Base-by-base conservation (phyloP, 2,888 invertebrate species). In the Synergus umbraculus region DNA sequence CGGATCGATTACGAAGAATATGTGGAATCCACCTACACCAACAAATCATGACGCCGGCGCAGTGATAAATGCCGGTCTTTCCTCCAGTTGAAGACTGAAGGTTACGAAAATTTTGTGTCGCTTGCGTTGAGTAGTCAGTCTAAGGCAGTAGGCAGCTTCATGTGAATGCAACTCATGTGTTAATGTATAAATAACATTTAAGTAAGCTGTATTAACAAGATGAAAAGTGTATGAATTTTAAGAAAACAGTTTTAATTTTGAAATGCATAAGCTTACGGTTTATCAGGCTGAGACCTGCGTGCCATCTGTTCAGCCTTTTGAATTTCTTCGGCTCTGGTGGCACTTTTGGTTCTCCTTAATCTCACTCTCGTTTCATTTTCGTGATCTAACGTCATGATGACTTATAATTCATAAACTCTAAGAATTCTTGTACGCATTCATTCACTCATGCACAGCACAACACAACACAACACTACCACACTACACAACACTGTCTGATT, bases 321-420 rank as follows among this genome's bases (percentile, higher is more conserved):
- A 83, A 97, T 97, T 93, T 97, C 97, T 92, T 98, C 97, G 44
- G 97, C 97, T 83, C 96, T 94, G 8, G 97, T 97, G 54, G 97
- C 97, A 93, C 97, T 97, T 90, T 96, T 97, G 5, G 97, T 95
- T 88, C 97, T 94, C 88, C 97, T 93, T 86, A 94, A 94, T 54
- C 96, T 94, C 77, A 95, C 91, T 76, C 88, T 90, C 69, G 83
- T 79, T 46, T 92, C 90, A 83, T 92, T 92, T 79, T 92, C 92
- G 86, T 93, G 91, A 78, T 92, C 90, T 65, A 81, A 83, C 83
- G 83, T 84, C 73, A 80, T 79, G 18, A 18, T 66, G 78, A 43
- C 49, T 10, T 41, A 22, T 60, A 41, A 77, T 69, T 63, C 64
- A 63, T 12, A 64, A 63, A n/a, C 4, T 13, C 63, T 3, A 64